Percentiles rank a stretch among this genome's conserved stretches.
These are phyloP conservation scores for Tribolium freemani DNA, from an alignment of 2,888 invertebrate species.

Conservation along the genomic window DNA sequence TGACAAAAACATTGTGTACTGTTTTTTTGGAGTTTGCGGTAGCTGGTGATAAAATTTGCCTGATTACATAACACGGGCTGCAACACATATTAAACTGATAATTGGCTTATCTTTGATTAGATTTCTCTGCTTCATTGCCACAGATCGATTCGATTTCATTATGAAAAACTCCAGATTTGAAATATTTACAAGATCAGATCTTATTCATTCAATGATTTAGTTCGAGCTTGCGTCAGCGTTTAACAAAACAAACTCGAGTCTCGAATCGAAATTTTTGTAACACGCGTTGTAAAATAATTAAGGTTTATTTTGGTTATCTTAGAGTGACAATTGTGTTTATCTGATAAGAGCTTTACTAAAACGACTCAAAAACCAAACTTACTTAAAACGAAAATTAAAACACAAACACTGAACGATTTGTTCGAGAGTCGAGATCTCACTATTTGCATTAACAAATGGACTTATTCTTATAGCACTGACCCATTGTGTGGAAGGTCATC, in stretches of 20 bases:
- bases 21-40: neutral
- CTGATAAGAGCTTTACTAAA: neutral
- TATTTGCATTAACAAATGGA: conserved; percentile 32
- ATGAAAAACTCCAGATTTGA: too few species aligned
- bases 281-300: neutral
- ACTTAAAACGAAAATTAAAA: neutral
- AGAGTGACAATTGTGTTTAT: neutral
- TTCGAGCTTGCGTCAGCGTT: neutral
- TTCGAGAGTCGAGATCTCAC: conserved; percentile 18
- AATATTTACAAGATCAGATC: too few species aligned
- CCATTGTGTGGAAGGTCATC: conserved; percentile 49
- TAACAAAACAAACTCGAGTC: too few species aligned
- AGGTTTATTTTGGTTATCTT: neutral
- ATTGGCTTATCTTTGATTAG: neutral
- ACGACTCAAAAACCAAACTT: neutral
- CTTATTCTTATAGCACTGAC: conserved; percentile 53
- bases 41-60: neutral
- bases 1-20: too few species aligned
- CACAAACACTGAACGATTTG: conserved; percentile 7
- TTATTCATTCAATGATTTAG: neutral
- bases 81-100: neutral
- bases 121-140: neutral
- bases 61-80: neutral
- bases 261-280: too few species aligned
- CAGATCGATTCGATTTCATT: too few species aligned